phyloP scores from a whole-genome alignment of 1,140 invertebrate genomes.

The Drosophila santomea region DNA sequence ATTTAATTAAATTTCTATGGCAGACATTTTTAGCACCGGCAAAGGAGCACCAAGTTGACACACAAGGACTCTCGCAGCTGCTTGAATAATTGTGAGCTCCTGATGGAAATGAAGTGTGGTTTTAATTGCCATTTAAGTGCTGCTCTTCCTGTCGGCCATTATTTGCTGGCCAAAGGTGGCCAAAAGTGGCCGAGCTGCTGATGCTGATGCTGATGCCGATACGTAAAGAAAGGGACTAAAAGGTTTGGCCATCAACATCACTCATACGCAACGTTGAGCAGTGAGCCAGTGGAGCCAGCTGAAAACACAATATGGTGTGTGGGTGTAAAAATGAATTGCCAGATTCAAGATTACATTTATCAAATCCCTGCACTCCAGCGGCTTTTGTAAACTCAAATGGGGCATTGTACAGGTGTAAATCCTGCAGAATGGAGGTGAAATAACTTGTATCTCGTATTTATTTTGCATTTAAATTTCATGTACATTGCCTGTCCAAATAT shows the following conservation, averaged over 20 bases:
- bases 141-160: background rate
- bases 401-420: background rate
- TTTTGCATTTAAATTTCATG: background rate
- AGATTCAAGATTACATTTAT: background rate
- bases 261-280: conserved; percentile 18
- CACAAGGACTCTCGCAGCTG: background rate
- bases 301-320: too few relatives aligned
- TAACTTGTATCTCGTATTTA: background rate
- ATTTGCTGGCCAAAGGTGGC: background rate
- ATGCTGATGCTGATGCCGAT: too few relatives aligned
- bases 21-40: conserved; percentile 2
- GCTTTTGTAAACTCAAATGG: background rate
- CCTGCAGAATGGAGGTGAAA: background rate
- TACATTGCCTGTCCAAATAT: background rate
- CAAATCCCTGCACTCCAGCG: background rate
- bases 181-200: background rate
- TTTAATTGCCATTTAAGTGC: conserved; percentile 6
- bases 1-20: conserved; percentile 34
- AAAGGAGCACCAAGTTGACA: background rate
- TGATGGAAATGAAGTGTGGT: background rate
- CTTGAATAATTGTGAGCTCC: conserved; percentile 2
- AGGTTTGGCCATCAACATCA: background rate
- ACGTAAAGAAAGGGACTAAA: background rate
- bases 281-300: too few relatives aligned
- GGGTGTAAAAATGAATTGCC: background rate